A percentile compares a stretch with the other conserved stretches of the same genome.
These are phyloP conservation scores for Eulacestoma nigropectus DNA, from an alignment of 2,113 vertebrate genomes.

Conservation along the genomic window DNA sequence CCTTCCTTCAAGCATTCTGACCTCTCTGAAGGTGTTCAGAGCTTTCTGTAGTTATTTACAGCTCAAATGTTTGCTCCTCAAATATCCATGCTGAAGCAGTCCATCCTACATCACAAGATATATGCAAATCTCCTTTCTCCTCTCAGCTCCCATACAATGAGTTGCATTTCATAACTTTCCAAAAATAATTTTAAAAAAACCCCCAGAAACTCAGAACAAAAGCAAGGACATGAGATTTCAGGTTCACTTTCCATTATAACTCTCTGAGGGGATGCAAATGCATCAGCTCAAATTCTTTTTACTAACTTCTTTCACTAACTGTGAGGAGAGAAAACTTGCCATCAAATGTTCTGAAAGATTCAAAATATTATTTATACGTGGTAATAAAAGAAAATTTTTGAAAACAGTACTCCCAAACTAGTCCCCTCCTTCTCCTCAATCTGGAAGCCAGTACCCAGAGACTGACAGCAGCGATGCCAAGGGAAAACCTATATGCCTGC, in stretches of 20 bases:
- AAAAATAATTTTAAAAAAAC: not conserved
- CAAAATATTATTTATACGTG: not conserved
- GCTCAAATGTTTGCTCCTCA: not conserved
- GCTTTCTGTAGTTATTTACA: not conserved
- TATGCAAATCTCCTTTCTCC: not conserved
- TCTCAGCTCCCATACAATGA: not conserved
- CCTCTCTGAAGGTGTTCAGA: not conserved
- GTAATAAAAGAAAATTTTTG: not conserved
- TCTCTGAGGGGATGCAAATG: not conserved
- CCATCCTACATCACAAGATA: not conserved
- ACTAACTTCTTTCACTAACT: not conserved
- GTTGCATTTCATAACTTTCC: not conserved
- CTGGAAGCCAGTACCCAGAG: not conserved
- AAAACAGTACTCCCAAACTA: not conserved
- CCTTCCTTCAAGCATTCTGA: not conserved
- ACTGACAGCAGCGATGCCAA: not conserved
- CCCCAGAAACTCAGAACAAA: fast-evolving
- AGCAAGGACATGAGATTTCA: not conserved
- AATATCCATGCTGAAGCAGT: not conserved
- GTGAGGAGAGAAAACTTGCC: not conserved
- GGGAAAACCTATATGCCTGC: not conserved
- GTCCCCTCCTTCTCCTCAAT: not conserved
- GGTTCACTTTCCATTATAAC: not conserved
- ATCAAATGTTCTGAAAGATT: not conserved
- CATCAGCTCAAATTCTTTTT: not conserved